phyloP scores from a whole-genome alignment of 2,113 vertebrate species.

The Bufo gargarizans region DNA sequence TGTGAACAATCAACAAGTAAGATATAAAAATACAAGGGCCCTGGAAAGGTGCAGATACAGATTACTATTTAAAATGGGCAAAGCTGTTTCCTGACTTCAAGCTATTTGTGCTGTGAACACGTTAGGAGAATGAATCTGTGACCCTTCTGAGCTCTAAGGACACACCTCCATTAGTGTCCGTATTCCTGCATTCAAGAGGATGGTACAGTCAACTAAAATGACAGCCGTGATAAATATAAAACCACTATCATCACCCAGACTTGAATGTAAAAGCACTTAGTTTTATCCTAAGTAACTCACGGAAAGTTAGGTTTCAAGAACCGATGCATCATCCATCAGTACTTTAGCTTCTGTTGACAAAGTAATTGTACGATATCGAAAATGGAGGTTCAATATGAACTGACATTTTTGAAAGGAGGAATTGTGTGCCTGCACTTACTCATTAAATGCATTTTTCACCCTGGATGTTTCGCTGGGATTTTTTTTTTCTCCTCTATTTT shows the following conservation, averaged over 20 bases:
- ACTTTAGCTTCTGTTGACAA: slow-evolving; percentile 83
- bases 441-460: slow-evolving; percentile 87
- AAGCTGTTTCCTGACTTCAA: slow-evolving; percentile 66
- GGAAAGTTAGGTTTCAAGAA: slow-evolving; percentile 85
- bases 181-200: slow-evolving; percentile 76
- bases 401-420: slow-evolving; percentile 86
- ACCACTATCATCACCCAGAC: slow-evolving; percentile 85
- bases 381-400: slow-evolving; percentile 80
- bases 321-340: slow-evolving; percentile 81
- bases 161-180: slow-evolving; percentile 87
- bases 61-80: slow-evolving; percentile 70
- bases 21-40: slow-evolving; percentile 69
- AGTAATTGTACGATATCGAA: slow-evolving; percentile 87
- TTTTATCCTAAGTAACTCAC: slow-evolving; percentile 84
- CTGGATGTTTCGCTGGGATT: slow-evolving; percentile 74
- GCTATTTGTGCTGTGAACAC: slow-evolving; percentile 67
- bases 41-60: slow-evolving; percentile 60
- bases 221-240: slow-evolving; percentile 88
- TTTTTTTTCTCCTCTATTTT: slow-evolving; percentile 67
- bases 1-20: slow-evolving; percentile 72
- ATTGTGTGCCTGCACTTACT: slow-evolving; percentile 83
- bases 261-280: slow-evolving; percentile 89
- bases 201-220: slow-evolving; percentile 82
- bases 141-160: slow-evolving; percentile 77
- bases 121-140: slow-evolving; percentile 75